These are phyloP conservation scores for Bos indicus DNA, from an alignment of 2,113 vertebrate species.

Conservation along the genomic window DNA sequence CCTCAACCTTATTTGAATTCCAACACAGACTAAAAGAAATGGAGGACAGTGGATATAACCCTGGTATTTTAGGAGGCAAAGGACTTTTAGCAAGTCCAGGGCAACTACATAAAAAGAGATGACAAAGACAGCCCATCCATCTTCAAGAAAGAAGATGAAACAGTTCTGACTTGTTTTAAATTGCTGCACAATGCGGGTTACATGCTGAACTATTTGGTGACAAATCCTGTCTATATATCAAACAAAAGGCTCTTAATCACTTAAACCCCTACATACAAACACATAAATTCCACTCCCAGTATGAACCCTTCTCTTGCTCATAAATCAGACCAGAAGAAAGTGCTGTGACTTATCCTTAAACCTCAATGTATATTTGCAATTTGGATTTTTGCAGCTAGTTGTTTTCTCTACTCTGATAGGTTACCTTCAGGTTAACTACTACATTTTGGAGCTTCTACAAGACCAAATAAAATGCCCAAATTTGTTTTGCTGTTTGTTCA, in stretches of 20 bases:
- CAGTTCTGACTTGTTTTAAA: not conserved
- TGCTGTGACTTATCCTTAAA: not conserved
- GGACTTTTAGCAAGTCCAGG: not conserved
- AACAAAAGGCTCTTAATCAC: slow-evolving; percentile 56
- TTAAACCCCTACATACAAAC: slow-evolving; percentile 54
- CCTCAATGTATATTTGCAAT: not conserved
- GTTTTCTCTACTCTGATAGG: not conserved
- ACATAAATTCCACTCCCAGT: slow-evolving; percentile 7
- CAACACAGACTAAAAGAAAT: not conserved
- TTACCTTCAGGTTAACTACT: not conserved
- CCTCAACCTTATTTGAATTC: not conserved
- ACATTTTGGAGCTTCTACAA: not conserved
- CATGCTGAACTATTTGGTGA: slow-evolving; percentile 4
- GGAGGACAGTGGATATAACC: not conserved
- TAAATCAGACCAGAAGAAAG: slow-evolving; percentile 25
- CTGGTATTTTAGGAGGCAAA: not conserved
- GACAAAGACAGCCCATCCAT: not conserved
- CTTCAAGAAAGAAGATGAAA: slow-evolving; percentile 24
- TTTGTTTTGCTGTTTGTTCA: not conserved
- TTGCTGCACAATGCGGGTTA: not conserved
- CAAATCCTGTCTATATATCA: slow-evolving; percentile 63
- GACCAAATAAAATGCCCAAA: not conserved
- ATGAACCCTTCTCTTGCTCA: not conserved
- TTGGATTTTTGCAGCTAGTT: not conserved
- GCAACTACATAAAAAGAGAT: not conserved